Base-by-base conservation (phyloP, 2,888 invertebrate species). In the Lepidochrysops patricia region DNA sequence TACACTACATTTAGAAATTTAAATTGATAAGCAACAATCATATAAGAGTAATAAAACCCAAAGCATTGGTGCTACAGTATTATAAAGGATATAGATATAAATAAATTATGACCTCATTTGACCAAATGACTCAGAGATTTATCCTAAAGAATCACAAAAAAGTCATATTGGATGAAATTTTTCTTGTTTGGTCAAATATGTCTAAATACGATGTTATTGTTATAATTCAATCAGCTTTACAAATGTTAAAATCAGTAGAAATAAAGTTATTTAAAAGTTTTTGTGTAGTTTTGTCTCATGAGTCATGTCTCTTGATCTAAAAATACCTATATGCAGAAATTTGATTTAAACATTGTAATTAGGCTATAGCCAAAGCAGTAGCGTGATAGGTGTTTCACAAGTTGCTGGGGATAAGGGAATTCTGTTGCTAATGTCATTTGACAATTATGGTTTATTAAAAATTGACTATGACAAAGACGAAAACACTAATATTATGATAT, bases 41-140 rank as follows among this genome's bases (percentile, higher is more conserved):
- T 34, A 4, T 2, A 12, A 32, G 29, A 15, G 54, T 29, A 54
- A 54, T 9, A 25, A 54, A 54, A 32, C 54, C 54, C 54, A 54
- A 32, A 32, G 54, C 54, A 32, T 29, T 54, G 54, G 54, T 54
- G 54, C 54, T 54, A 54, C 54, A 54, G 54, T 54, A 54, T 54
- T 54, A 54, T 54, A 54, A 54, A 12, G 12, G 19, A 54, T 15
- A 15, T 54, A 54, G 54, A 32, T 54, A 52, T 15, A 54, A 5
- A 5, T 12, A 23, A 12, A 52, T 27, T 26, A 27, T 15, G 26
- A 27, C 15, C 15, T 13, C 13, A 27, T 52, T 52, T 52, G 7
- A 52, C 43, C 43, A 43, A 43, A 43, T 43, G 19, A 43, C 43
- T 1, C 7, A 43, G 19, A 9, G 43, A 12, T 23, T 43, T 23